Evolutionary conservation across 2,888 invertebrate genomes (phyloP), one percentile per base, ranked within the genome.

Genomic region (Chrysomela aeneicollis): DNA sequence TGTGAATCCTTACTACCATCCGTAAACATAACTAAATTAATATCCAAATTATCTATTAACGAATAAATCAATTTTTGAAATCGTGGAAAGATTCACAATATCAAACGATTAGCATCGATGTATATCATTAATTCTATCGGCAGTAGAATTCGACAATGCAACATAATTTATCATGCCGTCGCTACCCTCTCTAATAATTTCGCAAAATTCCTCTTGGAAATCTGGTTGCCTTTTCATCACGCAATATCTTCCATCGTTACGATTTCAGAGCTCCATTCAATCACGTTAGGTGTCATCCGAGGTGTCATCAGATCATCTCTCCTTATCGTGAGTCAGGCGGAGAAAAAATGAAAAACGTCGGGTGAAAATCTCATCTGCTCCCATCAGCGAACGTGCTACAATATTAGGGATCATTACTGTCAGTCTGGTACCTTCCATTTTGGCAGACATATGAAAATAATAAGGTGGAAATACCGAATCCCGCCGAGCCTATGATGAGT

Each of bases 401-500:
- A 61, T 59, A 2, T 47, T 61, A 51, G 58, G 51, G 52, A 53
- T 65, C 64, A 65, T 65, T 61, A 65, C 54, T 53, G 53, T 32
- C 63, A 47, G 58, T 6, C 2, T 17, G 61, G 30, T 35, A 61
- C 60, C 55, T 37, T 52, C 63, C 54, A 54, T 49, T 61, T 57
- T 53, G 54, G 55, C 47, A 19, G 46, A 57, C 59, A 54, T 60
- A 66, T 49, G 42, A 66, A 68, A 68, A 66, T 65, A 66, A 66
- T 59, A 63, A 65, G 61, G 65, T 59, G 47, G 59, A 59, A 68
- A 66, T 63, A 61, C 59, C 59, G 63, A 61, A 54, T 42, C 57
- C 55, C 37, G 47, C 26, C 49, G 59, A 54, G 58, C 35, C 52
- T 52, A 61, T 61, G 58, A 64, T 12, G 18, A 49, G 26, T 53